These are phyloP conservation scores for Drosophila kohkoa DNA, from an alignment of 1,140 invertebrate genomes.

Conservation along the genomic window DNA sequence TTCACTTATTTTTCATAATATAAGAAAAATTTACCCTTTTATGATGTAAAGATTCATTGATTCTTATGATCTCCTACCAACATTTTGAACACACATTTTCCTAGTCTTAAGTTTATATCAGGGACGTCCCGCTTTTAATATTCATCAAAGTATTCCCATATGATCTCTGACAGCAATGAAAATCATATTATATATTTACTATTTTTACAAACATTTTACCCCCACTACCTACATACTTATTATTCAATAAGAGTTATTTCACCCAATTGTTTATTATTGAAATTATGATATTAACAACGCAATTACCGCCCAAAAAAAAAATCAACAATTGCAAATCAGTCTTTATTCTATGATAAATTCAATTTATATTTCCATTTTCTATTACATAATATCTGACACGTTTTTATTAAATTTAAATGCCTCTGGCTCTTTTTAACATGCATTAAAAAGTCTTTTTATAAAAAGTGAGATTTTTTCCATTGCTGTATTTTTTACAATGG, in stretches of 20 bases:
- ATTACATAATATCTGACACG: slow-evolving; percentile 34
- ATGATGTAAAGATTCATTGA: background rate
- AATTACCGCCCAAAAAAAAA: slow-evolving; percentile 15
- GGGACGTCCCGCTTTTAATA: background rate
- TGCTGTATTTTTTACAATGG: slow-evolving; percentile 30
- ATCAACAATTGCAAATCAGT: slow-evolving; percentile 20
- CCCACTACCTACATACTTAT: slow-evolving; percentile 9
- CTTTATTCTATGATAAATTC: slow-evolving; percentile 25
- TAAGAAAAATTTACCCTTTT: background rate
- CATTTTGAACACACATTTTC: background rate
- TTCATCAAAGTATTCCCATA: background rate
- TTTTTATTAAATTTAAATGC: slow-evolving; percentile 58
- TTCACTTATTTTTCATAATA: background rate
- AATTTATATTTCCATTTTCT: slow-evolving; percentile 35
- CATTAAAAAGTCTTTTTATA: slow-evolving; percentile 48
- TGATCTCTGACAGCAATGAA: slow-evolving; percentile 15
- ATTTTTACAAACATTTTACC: background rate
- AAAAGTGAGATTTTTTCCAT: slow-evolving; percentile 22
- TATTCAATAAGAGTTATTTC: background rate
- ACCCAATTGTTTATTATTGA: slow-evolving; percentile 19
- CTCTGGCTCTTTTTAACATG: slow-evolving; percentile 36
- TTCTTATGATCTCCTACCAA: slow-evolving; percentile 5
- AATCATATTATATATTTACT: slow-evolving; percentile 10
- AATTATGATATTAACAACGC: slow-evolving; percentile 22
- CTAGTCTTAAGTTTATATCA: slow-evolving; percentile 1